Percentiles rank a stretch among this genome's conserved stretches.
These are phyloP conservation scores for Siniperca chuatsi DNA, from an alignment of 2,113 vertebrate genomes.

Conservation along the genomic window DNA sequence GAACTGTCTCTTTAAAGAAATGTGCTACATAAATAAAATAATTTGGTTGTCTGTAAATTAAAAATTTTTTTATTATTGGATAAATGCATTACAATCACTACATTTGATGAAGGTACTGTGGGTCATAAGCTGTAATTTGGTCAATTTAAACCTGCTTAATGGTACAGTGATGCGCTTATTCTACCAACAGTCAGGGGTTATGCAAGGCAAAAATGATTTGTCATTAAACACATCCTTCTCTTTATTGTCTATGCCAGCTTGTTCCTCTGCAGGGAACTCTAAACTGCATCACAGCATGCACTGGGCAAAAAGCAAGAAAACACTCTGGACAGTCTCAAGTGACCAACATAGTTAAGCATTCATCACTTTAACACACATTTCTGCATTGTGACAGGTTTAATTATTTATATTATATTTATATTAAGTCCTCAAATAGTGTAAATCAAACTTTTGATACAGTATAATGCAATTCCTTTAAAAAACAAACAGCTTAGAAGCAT, in stretches of 20 bases:
- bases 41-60: not conserved
- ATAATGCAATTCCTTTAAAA: not conserved
- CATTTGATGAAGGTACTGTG: not conserved
- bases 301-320: not conserved
- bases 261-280: not conserved
- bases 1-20: too few relatives aligned
- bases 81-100: not conserved
- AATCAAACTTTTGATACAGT: not conserved
- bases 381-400: not conserved
- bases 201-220: not conserved
- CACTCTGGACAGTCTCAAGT: not conserved
- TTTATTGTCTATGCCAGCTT: not conserved
- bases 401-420: not conserved
- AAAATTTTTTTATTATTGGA: not conserved
- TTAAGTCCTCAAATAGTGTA: not conserved
- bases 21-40: not conserved
- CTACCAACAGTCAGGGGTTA: not conserved
- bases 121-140: not conserved
- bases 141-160: not conserved
- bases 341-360: not conserved
- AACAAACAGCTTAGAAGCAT: constrained; percentile 1
- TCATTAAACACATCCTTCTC: not conserved
- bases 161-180: too few relatives aligned
- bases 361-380: not conserved
- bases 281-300: not conserved